These are phyloP conservation scores for Drosophila sucinea DNA, from an alignment of 1,140 invertebrate genomes.

Conservation along the genomic window DNA sequence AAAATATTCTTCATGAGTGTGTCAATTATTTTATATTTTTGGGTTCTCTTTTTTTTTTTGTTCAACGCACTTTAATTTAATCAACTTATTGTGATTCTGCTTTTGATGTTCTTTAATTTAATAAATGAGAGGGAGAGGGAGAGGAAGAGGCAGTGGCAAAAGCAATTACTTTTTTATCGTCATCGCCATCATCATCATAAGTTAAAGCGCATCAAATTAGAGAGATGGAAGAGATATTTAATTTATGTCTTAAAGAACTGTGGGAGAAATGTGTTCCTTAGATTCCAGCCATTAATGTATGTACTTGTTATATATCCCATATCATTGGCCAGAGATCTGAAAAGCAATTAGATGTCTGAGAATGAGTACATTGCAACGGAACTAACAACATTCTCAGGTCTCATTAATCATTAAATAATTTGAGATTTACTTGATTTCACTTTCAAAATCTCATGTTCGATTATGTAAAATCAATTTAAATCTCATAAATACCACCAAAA, in stretches of 20 bases:
- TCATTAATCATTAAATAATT: background rate
- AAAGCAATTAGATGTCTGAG: conserved; percentile 47
- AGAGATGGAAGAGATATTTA: conserved; percentile 61
- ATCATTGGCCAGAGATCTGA: conserved; percentile 36
- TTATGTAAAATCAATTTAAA: conserved; percentile 38
- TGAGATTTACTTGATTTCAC: conserved; percentile 3
- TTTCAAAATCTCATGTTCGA: background rate
- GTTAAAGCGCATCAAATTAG: conserved; percentile 57
- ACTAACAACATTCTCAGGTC: conserved; percentile 6
- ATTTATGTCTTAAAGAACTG: conserved; percentile 74
- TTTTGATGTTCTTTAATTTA: conserved; percentile 62
- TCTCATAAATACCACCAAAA: conserved; percentile 21
- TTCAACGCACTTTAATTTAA: conserved; percentile 64
- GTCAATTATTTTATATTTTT: conserved; percentile 60
- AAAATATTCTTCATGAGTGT: conserved; percentile 44
- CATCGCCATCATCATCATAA: conserved; percentile 43
- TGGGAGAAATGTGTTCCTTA: conserved; percentile 45
- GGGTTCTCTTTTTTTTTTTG: conserved; percentile 10
- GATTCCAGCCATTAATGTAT: background rate
- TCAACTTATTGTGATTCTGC: conserved; percentile 54
- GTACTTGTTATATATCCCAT: conserved; percentile 28
- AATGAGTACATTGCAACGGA: conserved; percentile 8
- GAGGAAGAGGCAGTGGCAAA: conserved; percentile 28
- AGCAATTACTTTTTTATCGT: conserved; percentile 70
- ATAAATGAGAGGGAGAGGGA: conserved; percentile 2